Conservation (phyloP, 2,113 vertebrate species). For the Boleophthalmus pectinirostris region DNA sequence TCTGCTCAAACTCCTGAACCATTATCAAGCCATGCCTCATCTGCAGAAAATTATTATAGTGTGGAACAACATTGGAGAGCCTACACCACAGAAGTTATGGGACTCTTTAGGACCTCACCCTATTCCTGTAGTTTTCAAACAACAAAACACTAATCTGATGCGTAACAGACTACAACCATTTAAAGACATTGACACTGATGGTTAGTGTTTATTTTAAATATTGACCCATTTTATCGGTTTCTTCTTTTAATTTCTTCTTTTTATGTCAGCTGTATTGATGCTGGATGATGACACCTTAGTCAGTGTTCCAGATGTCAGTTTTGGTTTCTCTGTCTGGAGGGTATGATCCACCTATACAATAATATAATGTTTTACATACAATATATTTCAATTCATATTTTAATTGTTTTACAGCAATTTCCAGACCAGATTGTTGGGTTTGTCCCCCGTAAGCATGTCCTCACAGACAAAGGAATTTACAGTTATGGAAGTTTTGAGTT, state of each 20-base stretch:
- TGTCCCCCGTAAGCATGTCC: constrained; percentile 91
- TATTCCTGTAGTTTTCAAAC: constrained; percentile 88
- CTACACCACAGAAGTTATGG: constrained; percentile 85
- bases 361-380: not conserved
- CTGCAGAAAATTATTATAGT: constrained; percentile 87
- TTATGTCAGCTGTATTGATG: constrained; percentile 86
- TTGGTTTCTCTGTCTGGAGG: constrained; percentile 96
- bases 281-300: constrained; percentile 91
- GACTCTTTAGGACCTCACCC: constrained; percentile 89
- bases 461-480: constrained; percentile 82
- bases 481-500: constrained; percentile 92
- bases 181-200: constrained; percentile 86
- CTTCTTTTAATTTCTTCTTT: not conserved
- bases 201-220: constrained; percentile 59
- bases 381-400: not conserved
- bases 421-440: constrained; percentile 95
- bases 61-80: constrained; percentile 91
- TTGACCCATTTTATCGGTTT: not conserved
- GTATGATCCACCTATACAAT: constrained; percentile 63
- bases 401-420: constrained; percentile 85
- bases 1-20: constrained; percentile 89
- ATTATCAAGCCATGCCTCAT: constrained; percentile 89
- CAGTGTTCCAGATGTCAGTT: constrained; percentile 89
- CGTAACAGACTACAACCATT: constrained; percentile 90
- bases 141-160: constrained; percentile 86